Evolutionary conservation across 2,113 vertebrate species (phyloP).

Genomic region (Crotalus horridus): DNA sequence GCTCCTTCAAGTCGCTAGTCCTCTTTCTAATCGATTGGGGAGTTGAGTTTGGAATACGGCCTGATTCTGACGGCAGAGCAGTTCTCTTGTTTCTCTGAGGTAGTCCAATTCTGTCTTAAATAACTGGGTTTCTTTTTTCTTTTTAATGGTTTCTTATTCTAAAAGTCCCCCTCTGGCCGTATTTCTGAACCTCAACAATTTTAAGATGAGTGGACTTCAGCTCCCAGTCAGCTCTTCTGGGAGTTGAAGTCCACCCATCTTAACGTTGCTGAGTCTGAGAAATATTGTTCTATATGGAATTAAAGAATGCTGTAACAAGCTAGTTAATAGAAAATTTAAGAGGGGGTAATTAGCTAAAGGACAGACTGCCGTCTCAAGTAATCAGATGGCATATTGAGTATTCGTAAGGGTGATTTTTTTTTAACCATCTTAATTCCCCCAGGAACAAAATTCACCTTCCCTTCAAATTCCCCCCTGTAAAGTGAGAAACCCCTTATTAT

Average conservation of each 20-base stretch:
- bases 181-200: background rate
- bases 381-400: background rate
- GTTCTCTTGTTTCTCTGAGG: background rate
- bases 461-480: conserved; percentile 20
- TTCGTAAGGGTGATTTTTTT: background rate
- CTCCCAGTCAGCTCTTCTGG: background rate
- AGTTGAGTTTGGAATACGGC: background rate
- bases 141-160: background rate
- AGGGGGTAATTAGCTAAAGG: background rate
- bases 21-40: background rate
- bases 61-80: background rate
- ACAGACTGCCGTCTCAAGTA: background rate
- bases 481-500: conserved; percentile 42
- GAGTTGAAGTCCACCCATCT: background rate
- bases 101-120: background rate
- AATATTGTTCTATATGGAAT: background rate
- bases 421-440: background rate
- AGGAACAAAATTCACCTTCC: conserved; percentile 14
- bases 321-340: background rate
- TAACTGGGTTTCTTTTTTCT: background rate
- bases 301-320: background rate
- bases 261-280: background rate
- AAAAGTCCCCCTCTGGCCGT: background rate
- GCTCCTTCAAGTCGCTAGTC: background rate
- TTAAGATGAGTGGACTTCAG: background rate